phyloP scores from a whole-genome alignment of 2,888 invertebrate species.

The Limnephilus marmoratus region DNA sequence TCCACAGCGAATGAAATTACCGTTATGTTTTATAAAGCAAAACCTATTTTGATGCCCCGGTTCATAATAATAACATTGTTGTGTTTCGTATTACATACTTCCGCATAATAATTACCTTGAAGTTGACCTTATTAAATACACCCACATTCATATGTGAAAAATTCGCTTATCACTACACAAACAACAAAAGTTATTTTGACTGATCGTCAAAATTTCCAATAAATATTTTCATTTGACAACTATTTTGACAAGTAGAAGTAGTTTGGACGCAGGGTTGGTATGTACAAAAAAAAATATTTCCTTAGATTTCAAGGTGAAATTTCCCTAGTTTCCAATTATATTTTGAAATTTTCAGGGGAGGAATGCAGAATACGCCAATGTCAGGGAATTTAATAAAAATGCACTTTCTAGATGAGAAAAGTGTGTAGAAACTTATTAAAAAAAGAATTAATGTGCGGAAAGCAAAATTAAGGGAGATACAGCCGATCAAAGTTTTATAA shows the following conservation, averaged over 20 bases:
- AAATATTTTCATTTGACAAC: constrained; percentile 40
- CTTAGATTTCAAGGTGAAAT: no score
- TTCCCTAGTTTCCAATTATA: no score
- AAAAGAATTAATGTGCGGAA: no score
- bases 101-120: constrained; percentile 78
- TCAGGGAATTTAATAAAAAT: no score
- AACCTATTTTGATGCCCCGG: not conserved
- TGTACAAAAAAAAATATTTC: no score
- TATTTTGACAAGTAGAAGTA: not conserved
- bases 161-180: constrained; percentile 20
- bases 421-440: no score
- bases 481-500: no score
- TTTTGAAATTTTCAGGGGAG: no score
- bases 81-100: not conserved
- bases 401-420: no score
- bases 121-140: constrained; percentile 88
- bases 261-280: no score
- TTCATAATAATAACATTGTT: not conserved
- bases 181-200: constrained; percentile 57
- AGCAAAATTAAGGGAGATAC: no score
- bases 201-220: constrained; percentile 55
- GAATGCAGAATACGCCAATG: no score
- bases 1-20: constrained; percentile 14
- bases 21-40: constrained; percentile 11
- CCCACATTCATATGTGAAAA: constrained; percentile 84